These are phyloP conservation scores for Caracal caracal DNA, from an alignment of 2,113 vertebrate genomes.

Conservation along the genomic window DNA sequence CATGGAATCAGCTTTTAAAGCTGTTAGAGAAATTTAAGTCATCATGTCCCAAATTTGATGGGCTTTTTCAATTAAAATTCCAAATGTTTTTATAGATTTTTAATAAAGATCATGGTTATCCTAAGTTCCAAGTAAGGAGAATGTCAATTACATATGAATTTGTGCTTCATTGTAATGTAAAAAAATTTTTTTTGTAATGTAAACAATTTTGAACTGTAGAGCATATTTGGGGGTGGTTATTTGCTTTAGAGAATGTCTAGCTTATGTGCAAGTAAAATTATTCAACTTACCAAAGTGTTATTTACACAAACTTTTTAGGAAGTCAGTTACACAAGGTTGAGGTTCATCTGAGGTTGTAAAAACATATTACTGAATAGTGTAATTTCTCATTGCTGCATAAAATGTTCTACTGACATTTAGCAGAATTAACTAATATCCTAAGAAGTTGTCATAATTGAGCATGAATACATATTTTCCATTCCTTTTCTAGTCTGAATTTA, in stretches of 20 bases:
- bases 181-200: not conserved
- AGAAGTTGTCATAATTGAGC: slow-evolving; percentile 53
- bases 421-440: slow-evolving; percentile 62
- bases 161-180: slow-evolving; percentile 14
- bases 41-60: slow-evolving; percentile 14
- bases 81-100: slow-evolving; percentile 3
- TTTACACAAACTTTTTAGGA: slow-evolving; percentile 71
- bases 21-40: slow-evolving; percentile 37
- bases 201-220: slow-evolving; percentile 38
- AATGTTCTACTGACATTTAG: slow-evolving; percentile 62
- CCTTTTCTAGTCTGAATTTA: slow-evolving; percentile 43
- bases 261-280: slow-evolving; percentile 62
- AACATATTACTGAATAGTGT: slow-evolving; percentile 65
- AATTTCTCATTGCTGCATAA: slow-evolving; percentile 66
- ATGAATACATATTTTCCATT: slow-evolving; percentile 53
- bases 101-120: slow-evolving; percentile 23
- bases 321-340: slow-evolving; percentile 66
- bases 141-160: slow-evolving; percentile 45
- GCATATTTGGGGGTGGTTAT: not conserved
- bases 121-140: slow-evolving; percentile 27
- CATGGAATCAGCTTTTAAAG: slow-evolving; percentile 34
- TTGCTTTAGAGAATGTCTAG: slow-evolving; percentile 57
- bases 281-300: slow-evolving; percentile 68
- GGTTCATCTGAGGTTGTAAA: slow-evolving; percentile 65
- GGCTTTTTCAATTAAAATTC: slow-evolving; percentile 50